Conservation (phyloP, 1,140 invertebrate species). For the Magallana ariakensis region DNA sequence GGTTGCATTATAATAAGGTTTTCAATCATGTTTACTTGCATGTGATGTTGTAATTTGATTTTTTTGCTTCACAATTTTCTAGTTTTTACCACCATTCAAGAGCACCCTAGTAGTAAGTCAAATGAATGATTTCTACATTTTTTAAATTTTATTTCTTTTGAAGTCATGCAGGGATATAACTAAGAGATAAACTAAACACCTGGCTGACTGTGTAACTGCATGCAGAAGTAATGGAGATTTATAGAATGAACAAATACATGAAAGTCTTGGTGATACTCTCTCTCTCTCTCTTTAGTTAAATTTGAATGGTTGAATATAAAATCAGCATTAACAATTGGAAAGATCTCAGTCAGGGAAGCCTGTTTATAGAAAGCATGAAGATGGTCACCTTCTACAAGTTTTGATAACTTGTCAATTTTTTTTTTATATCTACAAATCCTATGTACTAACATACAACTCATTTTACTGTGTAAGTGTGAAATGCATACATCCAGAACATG, state of each 20-base stretch:
- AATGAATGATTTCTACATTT: neutral
- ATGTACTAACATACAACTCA: neutral
- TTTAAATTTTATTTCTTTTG: neutral
- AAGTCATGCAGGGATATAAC: neutral
- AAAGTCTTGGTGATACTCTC: neutral
- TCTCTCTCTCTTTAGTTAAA: neutral
- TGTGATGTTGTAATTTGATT: too few relatives aligned
- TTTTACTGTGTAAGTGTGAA: too few relatives aligned
- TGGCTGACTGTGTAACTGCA: constrained; percentile 5
- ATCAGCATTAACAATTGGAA: neutral
- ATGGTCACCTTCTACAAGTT: neutral
- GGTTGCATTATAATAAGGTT: too few relatives aligned
- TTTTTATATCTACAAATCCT: neutral
- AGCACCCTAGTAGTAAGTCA: neutral
- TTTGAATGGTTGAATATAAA: neutral
- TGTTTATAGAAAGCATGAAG: neutral
- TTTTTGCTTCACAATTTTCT: constrained; percentile 15
- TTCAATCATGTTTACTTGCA: too few relatives aligned
- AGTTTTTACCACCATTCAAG: constrained; percentile 38
- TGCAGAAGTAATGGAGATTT: neutral
- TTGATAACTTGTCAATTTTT: neutral
- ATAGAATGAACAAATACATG: constrained; percentile 11
- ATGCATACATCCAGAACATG: too few relatives aligned
- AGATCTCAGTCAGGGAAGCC: neutral
- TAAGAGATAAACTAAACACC: neutral